Conservation (phyloP, 2,888 invertebrate species). For the Platypus cylindrus region DNA sequence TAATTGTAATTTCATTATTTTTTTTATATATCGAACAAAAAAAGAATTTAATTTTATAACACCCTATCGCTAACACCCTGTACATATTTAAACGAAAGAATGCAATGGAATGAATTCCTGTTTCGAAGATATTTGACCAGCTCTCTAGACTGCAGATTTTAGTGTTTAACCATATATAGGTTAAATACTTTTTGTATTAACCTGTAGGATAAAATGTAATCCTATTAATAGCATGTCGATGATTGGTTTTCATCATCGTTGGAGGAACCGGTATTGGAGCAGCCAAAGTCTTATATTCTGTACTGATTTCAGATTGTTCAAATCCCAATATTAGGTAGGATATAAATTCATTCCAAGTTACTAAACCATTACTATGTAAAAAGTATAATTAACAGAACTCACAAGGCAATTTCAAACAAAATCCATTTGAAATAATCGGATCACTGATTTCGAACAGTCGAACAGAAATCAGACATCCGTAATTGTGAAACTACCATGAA, state of each 20-base stretch:
- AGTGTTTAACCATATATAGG: too few species aligned
- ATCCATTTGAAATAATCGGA: background rate
- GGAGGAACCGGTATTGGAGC: slow-evolving; percentile 50
- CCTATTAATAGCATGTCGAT: slow-evolving; percentile 53
- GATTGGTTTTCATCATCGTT: slow-evolving; percentile 47
- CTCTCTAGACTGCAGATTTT: too few species aligned
- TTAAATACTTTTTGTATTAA: background rate
- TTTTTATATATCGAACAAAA: too few species aligned
- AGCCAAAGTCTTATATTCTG: slow-evolving; percentile 48
- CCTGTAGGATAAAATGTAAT: slow-evolving; percentile 50
- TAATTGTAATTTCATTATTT: too few species aligned
- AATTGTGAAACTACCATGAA: slow-evolving; percentile 20
- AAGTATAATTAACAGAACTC: background rate
- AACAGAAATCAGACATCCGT: background rate
- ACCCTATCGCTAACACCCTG: too few species aligned
- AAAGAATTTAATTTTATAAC: too few species aligned
- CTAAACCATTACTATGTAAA: slow-evolving; percentile 34
- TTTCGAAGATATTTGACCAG: too few species aligned
- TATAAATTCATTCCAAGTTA: slow-evolving; percentile 66
- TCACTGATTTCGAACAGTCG: too few species aligned
- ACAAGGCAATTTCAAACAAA: background rate
- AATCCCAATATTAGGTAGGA: slow-evolving; percentile 63
- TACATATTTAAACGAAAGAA: too few species aligned
- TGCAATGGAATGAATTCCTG: too few species aligned
- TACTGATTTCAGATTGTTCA: slow-evolving; percentile 50